Evolutionary conservation across 2,797 vertebrate species (phyloP), one percentile per base, ranked within the genome.

Genomic region (Ciconia nigra): DNA sequence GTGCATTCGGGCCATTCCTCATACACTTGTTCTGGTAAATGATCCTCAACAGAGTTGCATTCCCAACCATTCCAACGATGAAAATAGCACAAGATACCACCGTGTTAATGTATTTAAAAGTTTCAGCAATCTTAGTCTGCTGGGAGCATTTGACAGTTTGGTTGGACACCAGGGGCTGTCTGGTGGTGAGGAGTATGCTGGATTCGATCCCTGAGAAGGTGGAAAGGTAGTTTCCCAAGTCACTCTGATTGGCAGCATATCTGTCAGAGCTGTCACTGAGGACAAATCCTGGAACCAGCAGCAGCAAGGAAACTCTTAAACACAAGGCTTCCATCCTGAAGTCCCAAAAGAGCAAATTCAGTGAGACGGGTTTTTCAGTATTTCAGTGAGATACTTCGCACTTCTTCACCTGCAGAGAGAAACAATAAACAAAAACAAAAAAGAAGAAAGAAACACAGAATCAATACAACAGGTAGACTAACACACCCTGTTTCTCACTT

Each of bases 1-100:
- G 98, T 1, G 99, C 99, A 6, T 99, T 99, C 15, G 99, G 99
- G 84, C 99, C 99, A 14, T 99, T 99, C 98, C 99, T 98, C 99
- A 99, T 99, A 76, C 99, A 99, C 98, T 99, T 99, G 98, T 99
- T 99, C 98, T 99, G 98, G 97, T 99, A 99, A 98, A 99, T 99
- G 98, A 99, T 99, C 99, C 98, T 99, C 93, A 99, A 98, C 95
- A 99, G 98, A 47, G 99, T 99, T 89, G 98, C 98, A 51, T 99
- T 99, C 79, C 99, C 99, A 46, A 99, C 99, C 98, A 99, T 98
- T 80, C 99, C 99, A 44, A 99, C 98, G 96, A 99, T 99, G 96
- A 99, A 99, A 97, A 99, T 99, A 44, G 98, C 93, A 80, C 99
- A 98, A 69, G 99, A 99, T 91, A 99, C 98, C 24, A 98, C 87